Evolutionary conservation across 1,140 invertebrate genomes (phyloP), one percentile per base, ranked within the genome.

Genomic region (Achatina immaculata): DNA sequence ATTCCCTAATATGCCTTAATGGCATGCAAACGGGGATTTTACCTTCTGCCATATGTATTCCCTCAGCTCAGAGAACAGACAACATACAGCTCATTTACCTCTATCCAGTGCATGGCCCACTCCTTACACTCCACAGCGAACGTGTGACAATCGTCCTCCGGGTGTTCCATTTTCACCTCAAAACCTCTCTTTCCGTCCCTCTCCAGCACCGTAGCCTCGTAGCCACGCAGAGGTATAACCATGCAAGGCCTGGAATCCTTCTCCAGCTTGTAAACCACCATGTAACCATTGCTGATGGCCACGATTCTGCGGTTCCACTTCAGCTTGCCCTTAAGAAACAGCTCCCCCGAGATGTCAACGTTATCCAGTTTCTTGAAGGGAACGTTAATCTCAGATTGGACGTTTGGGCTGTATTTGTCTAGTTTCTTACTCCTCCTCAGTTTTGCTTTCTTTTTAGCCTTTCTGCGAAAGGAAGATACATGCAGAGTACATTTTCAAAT

Each of bases 261-360:
- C 34, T 88, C 87, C 28, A 86, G 85, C 58, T 87, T 88, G 78
- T 88, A 88, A 72, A 86, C 83, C 16, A 84, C 83, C 80, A 88
- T 9, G 76, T 82, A 78, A 31, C 87, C 86, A 28, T 83, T 84
- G 48, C 82, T 84, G 14, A 88, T 79, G 65, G 86, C 87, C 11
- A 83, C 85, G 21, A 83, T 69, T 45, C 83, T 82, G 34, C 81
- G 82, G 9, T 84, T 86, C 87, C 87, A 88, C 28, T 83, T 83
- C 72, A 88, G 78, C 77, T 88, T 88, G 42, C 86, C 83, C 45
- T 83, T 85, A 73, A 84, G 83, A 6, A 82, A 55, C 24, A 88
- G 82, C 45, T 88, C 87, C 19, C 87, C 87, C 14, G 85, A 86
- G 36, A 88, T 31, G 21, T 81, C 80, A 7, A 88, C 74, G 51